These are phyloP conservation scores for Sinocyclocheilus anshuiensis DNA, from an alignment of 2,113 vertebrate genomes.

Conservation along the genomic window DNA sequence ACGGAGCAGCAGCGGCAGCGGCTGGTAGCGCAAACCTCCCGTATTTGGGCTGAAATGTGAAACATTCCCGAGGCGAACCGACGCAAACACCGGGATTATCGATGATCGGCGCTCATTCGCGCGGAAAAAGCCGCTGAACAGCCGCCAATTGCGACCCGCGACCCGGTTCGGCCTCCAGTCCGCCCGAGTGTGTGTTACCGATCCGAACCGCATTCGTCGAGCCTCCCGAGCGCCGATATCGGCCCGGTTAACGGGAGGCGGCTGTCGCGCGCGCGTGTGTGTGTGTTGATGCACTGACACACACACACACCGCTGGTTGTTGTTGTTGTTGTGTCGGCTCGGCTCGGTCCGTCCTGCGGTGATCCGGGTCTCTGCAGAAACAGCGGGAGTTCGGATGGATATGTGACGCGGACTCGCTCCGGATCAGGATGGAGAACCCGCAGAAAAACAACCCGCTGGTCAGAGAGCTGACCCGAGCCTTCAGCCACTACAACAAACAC, in stretches of 20 bases:
- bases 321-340: not conserved
- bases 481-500: conserved; percentile 87
- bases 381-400: not conserved
- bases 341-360: not conserved
- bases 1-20: not conserved
- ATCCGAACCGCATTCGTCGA: not conserved
- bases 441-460: conserved; percentile 72
- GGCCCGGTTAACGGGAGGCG: no score
- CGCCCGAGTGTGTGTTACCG: not conserved
- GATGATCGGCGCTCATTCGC: not conserved
- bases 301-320: not conserved
- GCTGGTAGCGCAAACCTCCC: not conserved
- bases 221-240: not conserved
- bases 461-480: conserved; percentile 82
- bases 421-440: conserved; percentile 72
- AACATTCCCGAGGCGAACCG: not conserved
- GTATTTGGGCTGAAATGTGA: not conserved
- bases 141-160: not conserved
- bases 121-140: not conserved
- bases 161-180: not conserved
- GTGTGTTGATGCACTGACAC: not conserved
- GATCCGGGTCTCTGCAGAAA: not conserved
- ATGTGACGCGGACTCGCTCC: conserved; percentile 8
- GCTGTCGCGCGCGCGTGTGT: not conserved
- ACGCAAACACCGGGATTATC: not conserved